Evolutionary conservation across 1,140 invertebrate genomes (phyloP), one percentile per base, ranked within the genome.

Genomic region (Gonatopus flavifemur): DNA sequence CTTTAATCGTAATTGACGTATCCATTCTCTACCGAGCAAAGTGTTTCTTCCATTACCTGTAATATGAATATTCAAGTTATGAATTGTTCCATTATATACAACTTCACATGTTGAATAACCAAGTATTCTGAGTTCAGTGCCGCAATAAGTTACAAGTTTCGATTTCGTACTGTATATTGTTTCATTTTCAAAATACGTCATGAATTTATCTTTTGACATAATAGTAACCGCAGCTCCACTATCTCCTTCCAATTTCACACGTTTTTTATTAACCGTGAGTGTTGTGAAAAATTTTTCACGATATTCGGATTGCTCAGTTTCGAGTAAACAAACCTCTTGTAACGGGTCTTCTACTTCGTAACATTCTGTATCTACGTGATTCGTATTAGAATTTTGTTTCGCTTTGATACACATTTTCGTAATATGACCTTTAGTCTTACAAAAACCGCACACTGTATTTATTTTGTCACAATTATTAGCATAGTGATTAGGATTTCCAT

Each of bases 1-100:
- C 10, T 49, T 37, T 18, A 49, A 16, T 6, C 20, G 24, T 19
- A 49, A 49, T 21, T 49, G 35, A n/a, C 37, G 13, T 18, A 49
- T 49, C 47, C 47, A 49, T 22, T 49, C 47, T 32, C 47, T 49
- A 15, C 47, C 47, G 8, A 49, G 10, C 5, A 49, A 30, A 0
- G 47, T 32, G 18, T n/a, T 0, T 19, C 37, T 24, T 16, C 40
- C 37, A 18, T 40, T 32, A 9, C 40, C 37, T 12, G 40, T 40
- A 3, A 41, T n/a, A 28, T 49, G 40, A 2, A 49, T 5, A 22
- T 49, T 49, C 1, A 49, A 13, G 19, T 40, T 13, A n/a, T 12
- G 20, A 2, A 31, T 39, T 18, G 12, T 38, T 32, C 32, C 41
- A 32, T 49, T 49, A 10, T 49, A 25, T n/a, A 0, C 19, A 8